phyloP scores from a whole-genome alignment of 1,140 invertebrate species.

The Diorhabda carinulata region DNA sequence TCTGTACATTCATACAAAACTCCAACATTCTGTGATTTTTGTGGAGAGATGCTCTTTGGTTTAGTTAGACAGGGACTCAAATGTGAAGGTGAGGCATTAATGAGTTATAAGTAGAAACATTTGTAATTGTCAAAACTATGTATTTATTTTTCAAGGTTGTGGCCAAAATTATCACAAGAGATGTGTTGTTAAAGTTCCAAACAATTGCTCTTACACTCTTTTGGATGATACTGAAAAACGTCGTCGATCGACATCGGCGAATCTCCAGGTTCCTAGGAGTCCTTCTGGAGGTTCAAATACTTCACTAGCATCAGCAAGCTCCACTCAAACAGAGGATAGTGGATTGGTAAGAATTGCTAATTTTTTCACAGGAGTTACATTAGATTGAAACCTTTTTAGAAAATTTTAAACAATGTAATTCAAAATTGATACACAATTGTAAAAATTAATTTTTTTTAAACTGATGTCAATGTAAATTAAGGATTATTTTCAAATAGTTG shows the following conservation, averaged over 20 bases:
- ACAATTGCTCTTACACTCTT: slow-evolving; percentile 76
- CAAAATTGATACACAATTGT: neutral
- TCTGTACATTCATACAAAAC: slow-evolving; percentile 96
- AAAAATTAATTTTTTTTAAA: no score
- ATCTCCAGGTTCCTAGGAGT: slow-evolving; percentile 63
- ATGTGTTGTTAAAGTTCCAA: slow-evolving; percentile 97
- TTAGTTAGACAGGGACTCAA: slow-evolving; percentile 96
- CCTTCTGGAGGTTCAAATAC: slow-evolving; percentile 55
- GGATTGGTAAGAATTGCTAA: slow-evolving; percentile 48
- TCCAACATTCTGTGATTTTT: slow-evolving; percentile 99
- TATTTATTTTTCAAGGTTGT: slow-evolving; percentile 68
- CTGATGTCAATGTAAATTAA: no score
- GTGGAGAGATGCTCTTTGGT: slow-evolving; percentile 98
- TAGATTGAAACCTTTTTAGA: slow-evolving; percentile 12
- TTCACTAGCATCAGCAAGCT: slow-evolving; percentile 41
- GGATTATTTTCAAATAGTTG: no score
- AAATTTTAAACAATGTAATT: neutral
- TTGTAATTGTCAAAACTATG: neutral
- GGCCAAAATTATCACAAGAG: slow-evolving; percentile 97
- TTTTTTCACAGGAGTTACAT: slow-evolving; percentile 44
- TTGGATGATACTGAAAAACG: slow-evolving; percentile 50
- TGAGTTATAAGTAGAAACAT: no score
- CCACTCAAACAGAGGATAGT: slow-evolving; percentile 50
- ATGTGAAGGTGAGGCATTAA: slow-evolving; percentile 79
- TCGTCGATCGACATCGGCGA: slow-evolving; percentile 52